Conservation (phyloP, 2,113 vertebrate genomes). For the Etheostoma cragini region DNA sequence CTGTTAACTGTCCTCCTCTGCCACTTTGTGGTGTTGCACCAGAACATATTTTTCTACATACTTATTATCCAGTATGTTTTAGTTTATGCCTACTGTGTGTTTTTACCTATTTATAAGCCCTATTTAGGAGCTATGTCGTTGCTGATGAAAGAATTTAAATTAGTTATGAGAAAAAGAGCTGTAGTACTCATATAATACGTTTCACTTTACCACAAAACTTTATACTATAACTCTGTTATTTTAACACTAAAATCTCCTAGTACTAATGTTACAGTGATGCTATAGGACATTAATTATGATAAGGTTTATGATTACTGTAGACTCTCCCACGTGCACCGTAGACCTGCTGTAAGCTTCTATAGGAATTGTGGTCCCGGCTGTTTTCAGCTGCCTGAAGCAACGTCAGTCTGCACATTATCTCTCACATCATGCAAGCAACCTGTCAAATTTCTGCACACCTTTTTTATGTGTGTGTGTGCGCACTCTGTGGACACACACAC, state of each 20-base stretch:
- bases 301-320: too few relatives aligned
- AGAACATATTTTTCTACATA: background rate
- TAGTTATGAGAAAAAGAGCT: background rate
- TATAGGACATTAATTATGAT: background rate
- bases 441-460: constrained; percentile 22
- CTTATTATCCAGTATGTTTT: background rate
- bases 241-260: background rate
- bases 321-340: background rate
- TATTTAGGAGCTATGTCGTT: background rate
- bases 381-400: constrained; percentile 15
- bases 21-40: background rate
- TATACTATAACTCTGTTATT: too few relatives aligned
- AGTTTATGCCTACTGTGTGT: background rate
- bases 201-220: background rate
- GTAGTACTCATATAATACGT: background rate
- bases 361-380: background rate
- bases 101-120: background rate
- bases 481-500: background rate
- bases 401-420: constrained; percentile 15
- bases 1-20: background rate
- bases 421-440: constrained; percentile 27
- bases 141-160: background rate
- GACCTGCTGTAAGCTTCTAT: background rate
- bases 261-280: background rate
- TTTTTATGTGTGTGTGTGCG: background rate